Evolutionary conservation across 2,888 invertebrate genomes (phyloP).

Genomic region (Drosophila sordidapex): DNA sequence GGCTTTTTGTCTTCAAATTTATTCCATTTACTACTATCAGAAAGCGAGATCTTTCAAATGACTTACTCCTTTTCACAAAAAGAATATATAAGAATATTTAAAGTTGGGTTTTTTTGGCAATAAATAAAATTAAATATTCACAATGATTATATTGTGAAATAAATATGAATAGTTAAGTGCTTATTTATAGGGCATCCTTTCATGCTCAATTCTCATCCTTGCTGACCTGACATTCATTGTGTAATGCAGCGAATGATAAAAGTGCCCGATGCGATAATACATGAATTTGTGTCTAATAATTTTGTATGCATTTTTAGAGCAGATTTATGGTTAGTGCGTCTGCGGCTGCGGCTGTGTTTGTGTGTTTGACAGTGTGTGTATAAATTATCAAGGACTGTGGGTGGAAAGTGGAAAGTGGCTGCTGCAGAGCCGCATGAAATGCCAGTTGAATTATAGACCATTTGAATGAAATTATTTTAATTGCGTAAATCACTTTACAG

Average conservation of each 20-base stretch:
- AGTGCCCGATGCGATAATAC: conserved; percentile 40
- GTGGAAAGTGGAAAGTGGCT: conserved; percentile 46
- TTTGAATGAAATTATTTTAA: conserved; percentile 80
- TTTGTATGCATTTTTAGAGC: conserved; percentile 49
- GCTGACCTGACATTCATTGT: not conserved
- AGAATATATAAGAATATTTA: not conserved
- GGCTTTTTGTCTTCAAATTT: not conserved
- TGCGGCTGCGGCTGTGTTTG: conserved; percentile 1
- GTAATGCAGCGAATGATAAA: conserved; percentile 33
- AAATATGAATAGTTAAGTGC: not conserved
- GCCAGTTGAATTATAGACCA: conserved; percentile 77
- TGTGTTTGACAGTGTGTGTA: conserved; percentile 2
- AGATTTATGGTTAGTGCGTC: conserved; percentile 47
- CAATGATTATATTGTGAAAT: not conserved
- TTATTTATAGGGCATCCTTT: not conserved
- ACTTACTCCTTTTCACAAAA: not conserved
- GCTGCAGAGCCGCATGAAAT: conserved; percentile 65
- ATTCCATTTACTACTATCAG: not conserved
- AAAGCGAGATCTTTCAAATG: not conserved
- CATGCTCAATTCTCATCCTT: not conserved
- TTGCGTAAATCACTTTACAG: conserved; percentile 80
- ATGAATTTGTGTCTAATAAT: conserved; percentile 51
- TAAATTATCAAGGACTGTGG: conserved; percentile 45
- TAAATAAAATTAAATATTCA: not conserved
- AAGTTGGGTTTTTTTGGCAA: not conserved